Evolutionary conservation across 2,888 invertebrate species (phyloP).

Genomic region (Thymelicus acteon): DNA sequence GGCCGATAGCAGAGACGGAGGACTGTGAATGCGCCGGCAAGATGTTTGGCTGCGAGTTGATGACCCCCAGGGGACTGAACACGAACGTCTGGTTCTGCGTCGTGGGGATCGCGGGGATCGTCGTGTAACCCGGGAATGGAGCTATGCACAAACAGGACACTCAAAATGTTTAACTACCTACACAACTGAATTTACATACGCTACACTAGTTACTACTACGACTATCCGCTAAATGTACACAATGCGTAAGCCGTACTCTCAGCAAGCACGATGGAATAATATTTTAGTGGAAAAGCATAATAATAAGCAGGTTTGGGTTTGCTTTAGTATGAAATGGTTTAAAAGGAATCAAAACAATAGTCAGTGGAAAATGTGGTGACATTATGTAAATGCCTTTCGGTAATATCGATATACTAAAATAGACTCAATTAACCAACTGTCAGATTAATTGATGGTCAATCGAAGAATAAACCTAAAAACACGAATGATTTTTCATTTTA

Average conservation of each 20-base stretch:
- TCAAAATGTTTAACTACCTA: background rate
- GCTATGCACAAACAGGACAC: slow-evolving; percentile 56
- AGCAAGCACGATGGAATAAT: slow-evolving; percentile 5
- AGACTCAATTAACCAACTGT: too few species aligned
- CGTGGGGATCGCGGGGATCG: slow-evolving; percentile 90
- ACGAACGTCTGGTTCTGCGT: slow-evolving; percentile 92
- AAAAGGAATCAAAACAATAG: background rate
- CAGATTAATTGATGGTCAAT: too few species aligned
- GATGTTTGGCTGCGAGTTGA: slow-evolving; percentile 88
- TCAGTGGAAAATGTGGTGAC: background rate
- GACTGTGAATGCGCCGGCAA: slow-evolving; percentile 86
- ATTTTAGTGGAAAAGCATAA: background rate
- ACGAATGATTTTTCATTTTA: too few species aligned
- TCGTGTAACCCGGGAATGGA: slow-evolving; percentile 90
- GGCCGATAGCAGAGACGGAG: slow-evolving; percentile 75
- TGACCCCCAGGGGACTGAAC: slow-evolving; percentile 88
- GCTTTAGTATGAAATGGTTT: background rate
- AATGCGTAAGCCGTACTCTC: slow-evolving; percentile 2
- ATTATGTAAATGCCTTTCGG: background rate
- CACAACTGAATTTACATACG: too few species aligned
- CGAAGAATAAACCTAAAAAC: too few species aligned
- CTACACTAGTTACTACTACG: background rate
- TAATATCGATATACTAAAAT: background rate
- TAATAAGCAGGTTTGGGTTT: background rate
- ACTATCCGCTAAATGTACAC: background rate